Base-by-base conservation (phyloP, 2,113 vertebrate genomes). In the Oreocharis arfaki region DNA sequence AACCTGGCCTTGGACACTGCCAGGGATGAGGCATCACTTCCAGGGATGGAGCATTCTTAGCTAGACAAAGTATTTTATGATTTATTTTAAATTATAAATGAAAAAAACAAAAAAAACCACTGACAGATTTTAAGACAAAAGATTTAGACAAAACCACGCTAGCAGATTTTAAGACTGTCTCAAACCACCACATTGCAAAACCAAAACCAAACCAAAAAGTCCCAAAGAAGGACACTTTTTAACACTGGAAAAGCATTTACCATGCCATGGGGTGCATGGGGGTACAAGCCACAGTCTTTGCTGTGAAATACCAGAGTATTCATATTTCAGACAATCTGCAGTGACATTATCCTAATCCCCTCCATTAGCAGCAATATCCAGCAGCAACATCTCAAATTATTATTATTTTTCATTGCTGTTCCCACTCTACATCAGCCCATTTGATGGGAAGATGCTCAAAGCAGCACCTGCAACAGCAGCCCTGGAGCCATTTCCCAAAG, bases 261-360 rank as follows among this genome's bases (percentile, higher is more conserved):
- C 5, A 13, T 7, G 10, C 37, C 26, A 12, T 2, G 13, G 30
- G 3, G 18, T 9, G 20, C 14, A 5, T 0, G 9, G 7, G n/a
- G 0, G 2, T 2, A 16, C 30, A 41, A 44, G 33, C 7, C 35
- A 41, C 33, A 39, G 2, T 5, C 18, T 37, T 20, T 10, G 30
- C 16, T 49, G 41, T 3, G 42, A 35, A 77, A 57, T 13, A 11
- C 7, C 6, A 20, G 20, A 23, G 3, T 32, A 16, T 24, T 61
- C 4, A 0, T 10, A 17, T 22, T 57, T 21, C 42, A 53, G 26
- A 16, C 14, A 30, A 16, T 19, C 3, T 26, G 26, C 41, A 83
- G 13, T 13, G 63, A 46, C 33, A n/a, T 24, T 28, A 35, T 16
- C 39, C 61, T n/a, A 33, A 61, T 37, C 30, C 24, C 7, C 46